Evolutionary conservation across 2,888 invertebrate species (phyloP).

Genomic region (Yponomeuta cagnagella): DNA sequence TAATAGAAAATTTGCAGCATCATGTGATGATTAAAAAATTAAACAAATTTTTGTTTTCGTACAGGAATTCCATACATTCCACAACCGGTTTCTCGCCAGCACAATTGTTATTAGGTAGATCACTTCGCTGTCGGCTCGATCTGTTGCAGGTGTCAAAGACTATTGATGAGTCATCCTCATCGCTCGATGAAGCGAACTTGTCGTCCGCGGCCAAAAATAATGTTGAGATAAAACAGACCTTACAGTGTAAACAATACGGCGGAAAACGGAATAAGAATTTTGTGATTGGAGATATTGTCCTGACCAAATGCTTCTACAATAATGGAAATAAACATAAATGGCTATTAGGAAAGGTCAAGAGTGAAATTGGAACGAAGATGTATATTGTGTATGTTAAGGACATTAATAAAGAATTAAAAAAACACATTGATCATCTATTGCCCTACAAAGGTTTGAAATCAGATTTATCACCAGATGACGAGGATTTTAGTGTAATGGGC

Average conservation of each 20-base stretch:
- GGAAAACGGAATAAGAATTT: background rate
- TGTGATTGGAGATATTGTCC: constrained; percentile 3
- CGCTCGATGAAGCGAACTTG: background rate
- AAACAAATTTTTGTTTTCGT: constrained; percentile 20
- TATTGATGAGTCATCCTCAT: background rate
- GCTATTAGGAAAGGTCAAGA: constrained; percentile 15
- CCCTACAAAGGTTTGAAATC: background rate
- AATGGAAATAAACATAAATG: constrained; percentile 17
- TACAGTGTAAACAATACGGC: constrained; percentile 17
- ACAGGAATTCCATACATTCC: constrained; percentile 20
- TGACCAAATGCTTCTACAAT: constrained; percentile 18
- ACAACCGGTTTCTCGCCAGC: constrained; percentile 21
- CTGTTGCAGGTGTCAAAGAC: constrained; percentile 13
- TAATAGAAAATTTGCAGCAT: constrained; percentile 5
- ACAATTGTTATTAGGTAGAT: constrained; percentile 20
- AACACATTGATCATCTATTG: background rate
- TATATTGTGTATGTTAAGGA: background rate
- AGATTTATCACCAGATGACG: background rate
- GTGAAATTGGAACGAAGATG: background rate
- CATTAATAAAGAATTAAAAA: background rate
- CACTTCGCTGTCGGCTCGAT: constrained; percentile 20
- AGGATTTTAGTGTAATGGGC: too few relatives aligned
- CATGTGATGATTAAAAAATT: constrained; percentile 16
- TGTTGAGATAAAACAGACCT: constrained; percentile 18
- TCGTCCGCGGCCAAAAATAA: constrained; percentile 14